Evolutionary conservation across 1,140 invertebrate genomes (phyloP).

Genomic region (Physella acuta): DNA sequence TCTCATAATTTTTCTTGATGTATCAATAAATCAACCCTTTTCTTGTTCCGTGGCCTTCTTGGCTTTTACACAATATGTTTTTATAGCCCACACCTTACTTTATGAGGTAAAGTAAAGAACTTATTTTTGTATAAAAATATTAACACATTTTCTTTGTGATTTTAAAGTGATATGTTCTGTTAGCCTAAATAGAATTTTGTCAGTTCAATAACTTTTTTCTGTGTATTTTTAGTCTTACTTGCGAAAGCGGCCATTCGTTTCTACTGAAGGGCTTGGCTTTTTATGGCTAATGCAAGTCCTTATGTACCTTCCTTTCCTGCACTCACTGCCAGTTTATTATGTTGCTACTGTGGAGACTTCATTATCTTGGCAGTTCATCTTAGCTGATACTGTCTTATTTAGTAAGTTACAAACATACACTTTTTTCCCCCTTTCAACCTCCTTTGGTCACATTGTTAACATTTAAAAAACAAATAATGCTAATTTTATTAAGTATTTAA

Average conservation of each 20-base stretch:
- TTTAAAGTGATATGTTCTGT: too few relatives aligned
- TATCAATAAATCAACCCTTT: not conserved
- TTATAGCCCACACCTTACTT: conserved; percentile 8
- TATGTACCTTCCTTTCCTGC: conserved; percentile 19
- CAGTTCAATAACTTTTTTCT: too few relatives aligned
- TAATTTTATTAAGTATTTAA: too few relatives aligned
- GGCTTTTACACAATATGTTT: conserved; percentile 2
- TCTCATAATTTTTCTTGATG: conserved; percentile 8
- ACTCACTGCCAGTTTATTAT: conserved; percentile 18
- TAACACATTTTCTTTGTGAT: too few relatives aligned
- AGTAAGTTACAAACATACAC: conserved; percentile 17
- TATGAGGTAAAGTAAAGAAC: conserved; percentile 25
- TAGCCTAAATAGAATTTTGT: too few relatives aligned
- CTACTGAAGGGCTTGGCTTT: conserved; percentile 13
- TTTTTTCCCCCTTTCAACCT: too few relatives aligned
- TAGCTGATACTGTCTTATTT: conserved; percentile 13
- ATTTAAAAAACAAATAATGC: too few relatives aligned
- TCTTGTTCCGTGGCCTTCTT: conserved; percentile 11
- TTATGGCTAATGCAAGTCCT: conserved; percentile 20
- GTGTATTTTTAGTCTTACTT: too few relatives aligned
- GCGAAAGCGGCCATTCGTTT: conserved; percentile 15
- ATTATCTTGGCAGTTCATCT: conserved; percentile 9
- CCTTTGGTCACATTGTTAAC: too few relatives aligned
- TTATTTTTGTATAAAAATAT: too few relatives aligned
- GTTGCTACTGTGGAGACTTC: conserved; percentile 11